Evolutionary conservation across 2,113 vertebrate species (phyloP).

Genomic region (Thalassoma bifasciatum): DNA sequence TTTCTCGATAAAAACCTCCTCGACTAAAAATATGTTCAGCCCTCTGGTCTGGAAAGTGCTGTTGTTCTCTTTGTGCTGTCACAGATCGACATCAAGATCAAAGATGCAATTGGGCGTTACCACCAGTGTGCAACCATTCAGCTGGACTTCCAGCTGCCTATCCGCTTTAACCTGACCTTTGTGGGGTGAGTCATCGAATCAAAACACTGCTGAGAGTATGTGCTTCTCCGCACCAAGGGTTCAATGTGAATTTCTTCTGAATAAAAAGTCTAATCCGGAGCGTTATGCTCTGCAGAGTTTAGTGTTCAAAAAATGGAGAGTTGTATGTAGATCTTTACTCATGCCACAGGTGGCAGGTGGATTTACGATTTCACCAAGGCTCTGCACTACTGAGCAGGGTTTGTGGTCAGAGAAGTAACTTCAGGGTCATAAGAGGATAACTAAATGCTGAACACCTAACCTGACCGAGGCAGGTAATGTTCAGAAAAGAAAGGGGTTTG

Average conservation of each 20-base stretch:
- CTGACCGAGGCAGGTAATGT: too few relatives aligned
- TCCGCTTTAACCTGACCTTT: constrained; percentile 92
- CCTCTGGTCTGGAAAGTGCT: neutral
- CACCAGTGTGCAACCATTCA: constrained; percentile 98
- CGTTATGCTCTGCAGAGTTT: neutral
- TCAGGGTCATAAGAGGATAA: too few relatives aligned
- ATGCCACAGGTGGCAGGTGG: neutral
- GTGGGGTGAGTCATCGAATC: constrained; percentile 87
- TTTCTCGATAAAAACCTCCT: neutral
- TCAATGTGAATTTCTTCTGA: constrained; percentile 34
- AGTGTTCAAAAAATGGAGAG: neutral
- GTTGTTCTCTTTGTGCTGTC: constrained; percentile 34
- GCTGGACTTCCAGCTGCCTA: constrained; percentile 95
- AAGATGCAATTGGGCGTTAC: constrained; percentile 93
- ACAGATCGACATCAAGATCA: constrained; percentile 96
- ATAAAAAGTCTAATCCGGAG: constrained; percentile 10
- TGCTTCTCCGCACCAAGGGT: constrained; percentile 15
- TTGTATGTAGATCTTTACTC: constrained; percentile 15
- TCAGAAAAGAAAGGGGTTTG: too few relatives aligned
- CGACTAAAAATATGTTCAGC: neutral
- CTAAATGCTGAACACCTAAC: too few relatives aligned
- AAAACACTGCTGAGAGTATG: constrained; percentile 32
- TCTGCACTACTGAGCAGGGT: too few relatives aligned
- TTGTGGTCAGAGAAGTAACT: too few relatives aligned
- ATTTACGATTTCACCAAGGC: neutral